Base-by-base conservation (phyloP, 2,113 vertebrate species). In the Pao palembangensis region DNA sequence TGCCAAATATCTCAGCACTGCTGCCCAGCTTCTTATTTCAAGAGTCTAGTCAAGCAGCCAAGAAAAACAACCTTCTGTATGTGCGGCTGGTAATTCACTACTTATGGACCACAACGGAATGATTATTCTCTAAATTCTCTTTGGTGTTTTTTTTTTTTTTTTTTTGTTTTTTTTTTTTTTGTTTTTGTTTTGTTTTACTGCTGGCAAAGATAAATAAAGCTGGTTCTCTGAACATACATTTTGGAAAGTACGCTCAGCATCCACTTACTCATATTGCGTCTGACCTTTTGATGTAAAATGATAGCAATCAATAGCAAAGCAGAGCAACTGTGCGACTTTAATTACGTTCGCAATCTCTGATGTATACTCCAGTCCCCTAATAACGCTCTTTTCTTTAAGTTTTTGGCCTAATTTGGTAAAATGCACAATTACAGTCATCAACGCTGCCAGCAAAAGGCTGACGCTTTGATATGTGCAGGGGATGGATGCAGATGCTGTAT, bases 1-100 rank as follows among this genome's bases (percentile, higher is more conserved):
- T 89, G 84, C 85, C 85, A 89, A 85, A 90, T 81, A 90, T 87
- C 85, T 90, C 75, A 71, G 82, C 51, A 25, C 51, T 59, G 76
- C 81, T 81, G 71, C 74, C 80, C 86, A 69, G 75, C 76, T 80
- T 82, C 80, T 84, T 70, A 51, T 75, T 73, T 71, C 60, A 49
- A 76, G 47, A 87, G 71, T 67, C 83, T 78, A 73, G 66, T 82
- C 60, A 64, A 74, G 55, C 64, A 82, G 61, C 73, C 72, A 72
- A 71, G 62, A 58, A 59, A 68, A 70, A 75, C 38, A 61, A 48
- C 12, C 41, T 48, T 60, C 47, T 55, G 52, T 52, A 81, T 61
- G 58, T 78, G 59, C 67, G 75, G 68, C 72, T 80, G 72, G 72
- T 67, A 60, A 63, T 81, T 81, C 61, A 61, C 44, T 66, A 56